A percentile compares a stretch with the other conserved stretches of the same genome.
Conservation (phyloP, 2,888 invertebrate genomes). For the Mechanitis mazaeus region DNA sequence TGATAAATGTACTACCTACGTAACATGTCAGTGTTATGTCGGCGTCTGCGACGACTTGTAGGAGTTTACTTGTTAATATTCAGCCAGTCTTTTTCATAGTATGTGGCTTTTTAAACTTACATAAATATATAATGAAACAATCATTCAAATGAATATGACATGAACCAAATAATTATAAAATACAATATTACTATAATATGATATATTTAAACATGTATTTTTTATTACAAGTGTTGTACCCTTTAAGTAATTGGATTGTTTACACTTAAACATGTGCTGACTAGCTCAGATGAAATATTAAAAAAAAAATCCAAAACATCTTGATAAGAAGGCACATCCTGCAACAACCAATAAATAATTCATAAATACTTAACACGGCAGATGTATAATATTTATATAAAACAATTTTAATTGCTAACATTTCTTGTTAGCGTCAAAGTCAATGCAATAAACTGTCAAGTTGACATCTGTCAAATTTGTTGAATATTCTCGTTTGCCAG, state of each 20-base stretch:
- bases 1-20: conserved; percentile 7
- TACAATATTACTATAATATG: too few species aligned
- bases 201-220: too few species aligned
- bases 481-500: background rate
- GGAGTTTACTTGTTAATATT: too few species aligned
- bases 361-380: conserved; percentile 24
- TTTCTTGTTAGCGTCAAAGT: conserved; percentile 14
- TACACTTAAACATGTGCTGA: background rate
- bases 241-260: conserved; percentile 1
- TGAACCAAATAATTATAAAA: too few species aligned
- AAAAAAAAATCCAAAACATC: conserved; percentile 8
- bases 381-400: conserved; percentile 25
- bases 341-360: conserved; percentile 27
- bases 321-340: conserved; percentile 25
- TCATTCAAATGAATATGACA: too few species aligned
- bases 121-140: too few species aligned
- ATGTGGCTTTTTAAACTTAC: too few species aligned
- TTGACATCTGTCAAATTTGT: background rate
- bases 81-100: too few species aligned
- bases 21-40: background rate
- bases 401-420: conserved; percentile 22
- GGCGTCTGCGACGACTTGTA: background rate
- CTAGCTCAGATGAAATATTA: conserved; percentile 1
- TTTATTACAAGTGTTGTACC: background rate
- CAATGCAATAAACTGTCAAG: conserved; percentile 5